Evolutionary conservation across 2,797 vertebrate genomes (phyloP), one percentile per base, ranked within the genome.

Genomic region (Lacerta agilis): DNA sequence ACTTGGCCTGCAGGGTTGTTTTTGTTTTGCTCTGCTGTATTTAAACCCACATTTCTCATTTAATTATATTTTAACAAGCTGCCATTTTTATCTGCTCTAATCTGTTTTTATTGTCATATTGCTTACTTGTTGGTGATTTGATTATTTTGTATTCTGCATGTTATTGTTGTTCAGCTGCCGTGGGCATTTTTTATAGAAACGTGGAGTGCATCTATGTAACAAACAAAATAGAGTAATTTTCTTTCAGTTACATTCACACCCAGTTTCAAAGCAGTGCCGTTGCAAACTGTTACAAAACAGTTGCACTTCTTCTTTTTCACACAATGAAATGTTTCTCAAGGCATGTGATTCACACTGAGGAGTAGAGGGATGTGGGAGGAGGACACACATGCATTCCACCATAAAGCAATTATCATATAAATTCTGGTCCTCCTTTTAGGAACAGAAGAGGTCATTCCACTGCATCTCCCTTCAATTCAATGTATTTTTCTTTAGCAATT

Each of bases 301-400:
- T 87, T 55, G 18, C 27, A 73, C 67, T 87, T 87, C 86, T 73
- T 36, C 8, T 76, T 81, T 73, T 36, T 73, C 33, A 72, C 23
- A 2, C 33, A 29, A 29, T 25, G 3, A 76, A 86, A 80, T 72
- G 5, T 33, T 85, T 33, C 27, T 77, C 58, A 77, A 20, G n/a
- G 27, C 11, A 29, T 67, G n/a, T 38, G 58, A 79, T 13, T 6
- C 29, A 79, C 7, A 64, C 61, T 18, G 61, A 64, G 61, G 61
- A 64, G 61, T 20, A 64, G 61, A 64, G 61, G 41, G 10, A 7
- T 3, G 6, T 0, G 3, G 77, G 27, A 13, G 18, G 33, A 5
- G 10, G 23, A 41, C 18, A 2, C 3, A 11, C 55, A 69, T 27
- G n/a, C 7, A 45, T 67, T 69, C 8, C 6, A 25, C 36, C 25